Percentiles rank a stretch among this genome's conserved stretches.
Evolutionary conservation across 1,140 invertebrate genomes (phyloP).

Genomic region (Cotesia chilonis): DNA sequence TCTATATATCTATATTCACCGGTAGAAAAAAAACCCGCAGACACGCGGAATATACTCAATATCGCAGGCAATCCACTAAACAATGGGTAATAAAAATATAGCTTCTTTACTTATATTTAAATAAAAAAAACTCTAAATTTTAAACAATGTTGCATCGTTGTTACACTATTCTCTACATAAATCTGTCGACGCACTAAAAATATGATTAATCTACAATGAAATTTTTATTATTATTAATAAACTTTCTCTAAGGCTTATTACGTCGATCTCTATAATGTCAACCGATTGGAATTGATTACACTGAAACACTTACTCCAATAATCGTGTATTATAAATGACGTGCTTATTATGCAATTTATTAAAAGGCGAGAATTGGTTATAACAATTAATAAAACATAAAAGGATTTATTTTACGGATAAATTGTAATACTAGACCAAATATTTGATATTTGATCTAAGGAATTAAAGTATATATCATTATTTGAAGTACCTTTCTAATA

Average conservation of each 20-base stretch:
- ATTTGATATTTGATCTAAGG: not conserved
- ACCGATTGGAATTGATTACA: constrained; percentile 2
- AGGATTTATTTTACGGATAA: not conserved
- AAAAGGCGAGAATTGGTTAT: not conserved
- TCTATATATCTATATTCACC: not conserved
- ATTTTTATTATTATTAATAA: not conserved
- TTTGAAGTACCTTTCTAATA: not conserved
- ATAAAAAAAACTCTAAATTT: too few relatives aligned
- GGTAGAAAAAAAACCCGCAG: not conserved
- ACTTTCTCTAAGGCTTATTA: constrained; percentile 22
- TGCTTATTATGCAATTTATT: not conserved
- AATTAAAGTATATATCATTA: not conserved
- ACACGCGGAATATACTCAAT: not conserved
- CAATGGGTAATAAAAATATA: too few relatives aligned
- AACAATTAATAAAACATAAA: not conserved
- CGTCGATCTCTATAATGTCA: constrained; percentile 19
- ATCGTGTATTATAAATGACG: not conserved
- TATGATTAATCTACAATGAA: not conserved
- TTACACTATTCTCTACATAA: not conserved
- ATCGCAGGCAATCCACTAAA: too few relatives aligned
- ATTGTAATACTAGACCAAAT: constrained; percentile 11
- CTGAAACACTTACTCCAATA: not conserved
- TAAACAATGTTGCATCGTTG: not conserved
- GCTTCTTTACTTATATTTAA: too few relatives aligned
- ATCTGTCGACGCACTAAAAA: not conserved